Evolutionary conservation across 2,888 invertebrate genomes (phyloP).

Genomic region (Coleophora flavipennella): DNA sequence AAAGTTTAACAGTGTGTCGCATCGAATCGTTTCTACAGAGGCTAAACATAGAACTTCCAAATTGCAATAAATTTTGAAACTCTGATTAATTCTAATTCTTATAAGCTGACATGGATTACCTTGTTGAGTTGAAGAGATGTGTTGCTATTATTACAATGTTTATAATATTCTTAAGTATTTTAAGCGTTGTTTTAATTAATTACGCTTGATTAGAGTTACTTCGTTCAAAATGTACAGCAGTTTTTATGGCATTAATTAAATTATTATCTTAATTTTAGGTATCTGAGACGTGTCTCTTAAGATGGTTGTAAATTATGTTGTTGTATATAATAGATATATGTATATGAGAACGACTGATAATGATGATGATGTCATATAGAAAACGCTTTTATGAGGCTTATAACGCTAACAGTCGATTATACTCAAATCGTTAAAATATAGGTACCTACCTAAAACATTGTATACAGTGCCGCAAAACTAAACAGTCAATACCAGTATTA

Average conservation of each 20-base stretch:
- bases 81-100: slow-evolving; percentile 1
- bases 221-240: slow-evolving; percentile 15
- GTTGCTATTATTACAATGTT: no score
- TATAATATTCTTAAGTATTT: no score
- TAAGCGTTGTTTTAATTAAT: slow-evolving; percentile 22
- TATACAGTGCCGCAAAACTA: no score
- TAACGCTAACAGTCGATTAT: slow-evolving; percentile 8
- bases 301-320: slow-evolving; percentile 47
- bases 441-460: no score
- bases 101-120: no score
- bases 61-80: neutral
- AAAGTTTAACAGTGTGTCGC: neutral
- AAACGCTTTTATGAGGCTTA: no score
- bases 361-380: slow-evolving; percentile 28
- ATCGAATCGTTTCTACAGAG: neutral
- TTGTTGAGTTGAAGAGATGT: no score
- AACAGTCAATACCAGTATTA: no score
- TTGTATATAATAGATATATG: slow-evolving; percentile 44
- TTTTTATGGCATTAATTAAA: slow-evolving; percentile 19
- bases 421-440: no score
- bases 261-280: slow-evolving; percentile 31
- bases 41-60: no score
- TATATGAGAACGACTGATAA: slow-evolving; percentile 44
- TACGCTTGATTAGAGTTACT: slow-evolving; percentile 29
- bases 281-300: slow-evolving; percentile 30